A percentile compares a stretch with the other conserved stretches of the same genome.
Evolutionary conservation across 2,113 vertebrate genomes (phyloP).

Genomic region (Zosterops hypoxanthus): DNA sequence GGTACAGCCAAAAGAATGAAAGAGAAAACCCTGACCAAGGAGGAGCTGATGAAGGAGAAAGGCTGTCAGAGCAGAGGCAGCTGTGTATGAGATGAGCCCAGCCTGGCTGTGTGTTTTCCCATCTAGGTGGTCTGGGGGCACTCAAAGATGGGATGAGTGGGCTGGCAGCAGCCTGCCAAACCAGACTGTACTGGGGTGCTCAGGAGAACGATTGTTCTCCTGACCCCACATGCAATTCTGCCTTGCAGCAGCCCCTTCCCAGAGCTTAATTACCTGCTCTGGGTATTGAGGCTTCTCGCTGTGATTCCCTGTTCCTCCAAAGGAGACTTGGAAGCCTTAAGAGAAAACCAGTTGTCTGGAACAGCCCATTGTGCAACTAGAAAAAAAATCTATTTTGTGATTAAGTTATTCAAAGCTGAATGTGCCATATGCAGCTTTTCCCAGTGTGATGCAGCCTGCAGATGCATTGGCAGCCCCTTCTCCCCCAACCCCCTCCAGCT

Average conservation of each 20-base stretch:
- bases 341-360: neutral
- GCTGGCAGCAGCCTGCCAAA: neutral
- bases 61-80: neutral
- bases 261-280: neutral
- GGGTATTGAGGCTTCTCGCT: neutral
- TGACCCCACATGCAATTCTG: accelerated
- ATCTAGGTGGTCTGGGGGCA: neutral
- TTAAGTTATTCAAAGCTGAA: neutral
- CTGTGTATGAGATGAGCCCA: accelerated
- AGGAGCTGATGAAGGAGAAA: neutral
- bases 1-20: neutral
- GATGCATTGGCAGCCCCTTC: neutral
- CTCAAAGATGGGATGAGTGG: accelerated
- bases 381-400: neutral
- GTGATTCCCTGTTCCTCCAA: neutral
- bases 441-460: neutral
- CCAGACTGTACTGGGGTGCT: neutral
- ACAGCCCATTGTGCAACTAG: neutral
- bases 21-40: neutral
- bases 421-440: neutral
- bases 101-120: neutral
- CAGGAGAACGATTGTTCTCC: accelerated
- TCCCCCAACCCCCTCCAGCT: neutral
- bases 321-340: neutral
- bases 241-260: neutral